phyloP scores from a whole-genome alignment of 2,113 vertebrate genomes.

The Stegostoma tigrinum region DNA sequence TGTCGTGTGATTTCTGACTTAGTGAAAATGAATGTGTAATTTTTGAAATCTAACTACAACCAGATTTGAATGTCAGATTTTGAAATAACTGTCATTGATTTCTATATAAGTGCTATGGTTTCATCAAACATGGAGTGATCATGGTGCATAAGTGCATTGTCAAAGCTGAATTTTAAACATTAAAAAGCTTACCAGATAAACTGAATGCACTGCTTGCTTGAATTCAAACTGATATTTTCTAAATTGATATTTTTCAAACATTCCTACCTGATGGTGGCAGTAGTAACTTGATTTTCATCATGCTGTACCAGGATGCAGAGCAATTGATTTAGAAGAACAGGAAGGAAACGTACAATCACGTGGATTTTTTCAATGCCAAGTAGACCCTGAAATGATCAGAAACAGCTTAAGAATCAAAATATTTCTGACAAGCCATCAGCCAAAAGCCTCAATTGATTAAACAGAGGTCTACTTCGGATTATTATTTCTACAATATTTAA shows the following conservation, averaged over 20 bases:
- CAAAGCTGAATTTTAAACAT: not conserved
- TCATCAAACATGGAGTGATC: not conserved
- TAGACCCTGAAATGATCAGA: slow-evolving; percentile 66
- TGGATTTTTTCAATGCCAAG: slow-evolving; percentile 88
- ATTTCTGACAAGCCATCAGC: not conserved
- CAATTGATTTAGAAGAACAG: slow-evolving; percentile 91
- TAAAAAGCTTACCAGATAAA: not conserved
- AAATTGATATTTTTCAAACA: not conserved
- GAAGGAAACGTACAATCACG: slow-evolving; percentile 86
- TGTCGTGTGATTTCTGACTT: too few relatives aligned
- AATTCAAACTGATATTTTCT: not conserved
- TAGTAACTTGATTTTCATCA: slow-evolving; percentile 75
- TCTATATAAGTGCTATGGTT: too few relatives aligned
- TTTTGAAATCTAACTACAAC: not conserved
- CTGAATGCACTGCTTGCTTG: not conserved
- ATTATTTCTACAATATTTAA: not conserved
- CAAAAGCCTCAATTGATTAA: not conserved
- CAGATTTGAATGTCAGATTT: not conserved
- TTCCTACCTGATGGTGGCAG: slow-evolving; percentile 77
- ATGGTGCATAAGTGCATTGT: not conserved
- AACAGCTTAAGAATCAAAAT: slow-evolving; percentile 13
- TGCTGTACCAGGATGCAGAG: slow-evolving; percentile 86
- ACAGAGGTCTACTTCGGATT: not conserved
- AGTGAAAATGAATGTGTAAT: too few relatives aligned
- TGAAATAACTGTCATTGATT: not conserved